Percentiles rank a stretch among this genome's conserved stretches.
Evolutionary conservation across 2,797 vertebrate species (phyloP).

Genomic region (Chloroceryle amazona): DNA sequence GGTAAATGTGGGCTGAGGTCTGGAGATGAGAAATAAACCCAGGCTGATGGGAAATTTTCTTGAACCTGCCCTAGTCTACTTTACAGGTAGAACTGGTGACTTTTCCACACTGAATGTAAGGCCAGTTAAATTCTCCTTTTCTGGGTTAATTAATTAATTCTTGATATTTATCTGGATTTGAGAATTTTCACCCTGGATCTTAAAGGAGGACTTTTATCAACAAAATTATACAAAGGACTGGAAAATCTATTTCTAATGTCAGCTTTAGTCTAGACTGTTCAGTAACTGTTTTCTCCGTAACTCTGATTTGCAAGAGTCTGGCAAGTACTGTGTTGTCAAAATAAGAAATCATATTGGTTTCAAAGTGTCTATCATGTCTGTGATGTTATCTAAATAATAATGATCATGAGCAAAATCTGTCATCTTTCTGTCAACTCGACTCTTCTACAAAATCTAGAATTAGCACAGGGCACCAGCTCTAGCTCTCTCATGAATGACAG

Average conservation of each 20-base stretch:
- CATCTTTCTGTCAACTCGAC: not conserved
- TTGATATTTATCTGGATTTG: not conserved
- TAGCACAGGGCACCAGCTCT: not conserved
- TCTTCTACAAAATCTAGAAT: not conserved
- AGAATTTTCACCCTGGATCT: not conserved
- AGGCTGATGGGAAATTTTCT: not conserved
- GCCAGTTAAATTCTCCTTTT: not conserved
- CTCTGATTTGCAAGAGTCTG: not conserved
- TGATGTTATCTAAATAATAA: not conserved
- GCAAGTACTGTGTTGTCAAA: not conserved
- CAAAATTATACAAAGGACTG: not conserved
- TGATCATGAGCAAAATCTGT: not conserved
- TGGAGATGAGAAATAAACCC: not conserved
- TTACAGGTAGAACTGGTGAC: fast-evolving
- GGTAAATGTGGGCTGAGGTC: not conserved
- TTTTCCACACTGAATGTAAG: not conserved
- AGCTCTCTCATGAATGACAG: not conserved
- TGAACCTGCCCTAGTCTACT: not conserved
- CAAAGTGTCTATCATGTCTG: not conserved
- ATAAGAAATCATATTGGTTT: not conserved
- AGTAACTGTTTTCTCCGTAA: not conserved
- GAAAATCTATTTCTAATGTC: not conserved
- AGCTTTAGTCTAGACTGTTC: not conserved
- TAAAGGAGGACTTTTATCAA: not conserved
- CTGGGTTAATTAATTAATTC: not conserved